Percentiles rank a stretch among this genome's conserved stretches.
Conservation (phyloP, 2,797 vertebrate species). For the Hephaestus fuliginosus region DNA sequence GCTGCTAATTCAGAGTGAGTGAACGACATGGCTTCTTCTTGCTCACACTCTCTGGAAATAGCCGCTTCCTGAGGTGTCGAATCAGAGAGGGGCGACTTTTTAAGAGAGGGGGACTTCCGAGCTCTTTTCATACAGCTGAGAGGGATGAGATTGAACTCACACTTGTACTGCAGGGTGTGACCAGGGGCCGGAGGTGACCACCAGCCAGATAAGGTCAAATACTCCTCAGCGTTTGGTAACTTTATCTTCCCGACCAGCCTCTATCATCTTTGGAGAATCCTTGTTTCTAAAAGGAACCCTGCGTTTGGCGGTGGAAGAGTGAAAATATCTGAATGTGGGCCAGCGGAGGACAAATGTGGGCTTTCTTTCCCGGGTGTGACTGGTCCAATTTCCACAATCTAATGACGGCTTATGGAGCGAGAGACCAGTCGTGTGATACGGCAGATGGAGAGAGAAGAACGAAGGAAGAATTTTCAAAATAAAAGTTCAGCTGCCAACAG, state of each 20-base stretch:
- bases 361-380: constrained; percentile 32
- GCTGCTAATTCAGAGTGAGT: background rate
- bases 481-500: background rate
- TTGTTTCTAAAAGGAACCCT: background rate
- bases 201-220: background rate
- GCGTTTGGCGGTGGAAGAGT: constrained; percentile 12
- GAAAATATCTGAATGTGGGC: constrained; percentile 5
- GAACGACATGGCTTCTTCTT: constrained; percentile 12
- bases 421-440: background rate
- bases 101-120: constrained; percentile 38
- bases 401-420: background rate
- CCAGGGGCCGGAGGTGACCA: background rate
- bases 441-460: background rate
- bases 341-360: constrained; percentile 32
- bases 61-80: background rate
- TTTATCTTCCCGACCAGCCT: constrained; percentile 20
- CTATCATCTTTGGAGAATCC: background rate
- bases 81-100: background rate
- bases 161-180: background rate
- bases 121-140: constrained; percentile 18
- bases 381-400: constrained; percentile 5
- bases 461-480: background rate
- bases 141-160: background rate
- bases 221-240: constrained; percentile 12
- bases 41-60: constrained; percentile 46